Conservation (phyloP, 2,888 invertebrate genomes). For the Drosophila limbata region DNA sequence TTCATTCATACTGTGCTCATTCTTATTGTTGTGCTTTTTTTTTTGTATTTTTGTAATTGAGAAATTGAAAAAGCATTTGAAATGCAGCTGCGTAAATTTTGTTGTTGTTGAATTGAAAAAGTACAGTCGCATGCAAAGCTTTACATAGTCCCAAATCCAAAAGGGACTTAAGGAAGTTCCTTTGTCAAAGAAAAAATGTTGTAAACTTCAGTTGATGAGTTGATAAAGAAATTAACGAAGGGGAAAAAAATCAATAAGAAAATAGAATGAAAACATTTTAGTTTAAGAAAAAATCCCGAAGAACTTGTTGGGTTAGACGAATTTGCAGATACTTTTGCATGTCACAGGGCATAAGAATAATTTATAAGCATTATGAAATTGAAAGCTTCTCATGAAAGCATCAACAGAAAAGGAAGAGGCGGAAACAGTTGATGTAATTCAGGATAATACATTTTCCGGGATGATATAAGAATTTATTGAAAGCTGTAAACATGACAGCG, state of each 20-base stretch:
- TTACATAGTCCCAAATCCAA: constrained; percentile 6
- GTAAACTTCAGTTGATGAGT: constrained; percentile 6
- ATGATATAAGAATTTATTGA: background rate
- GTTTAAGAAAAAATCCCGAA: background rate
- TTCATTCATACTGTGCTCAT: constrained; percentile 15
- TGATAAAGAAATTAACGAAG: background rate
- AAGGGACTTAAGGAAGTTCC: background rate
- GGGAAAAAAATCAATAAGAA: too few relatives aligned
- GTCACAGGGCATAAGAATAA: background rate
- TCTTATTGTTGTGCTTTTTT: constrained; percentile 37
- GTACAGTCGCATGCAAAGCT: constrained; percentile 55
- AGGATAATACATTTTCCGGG: too few relatives aligned
- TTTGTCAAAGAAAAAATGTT: constrained; percentile 6
- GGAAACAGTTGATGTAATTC: too few relatives aligned
- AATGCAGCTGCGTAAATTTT: constrained; percentile 73
- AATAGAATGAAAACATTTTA: background rate
- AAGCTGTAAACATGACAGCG: background rate
- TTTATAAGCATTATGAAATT: too few relatives aligned
- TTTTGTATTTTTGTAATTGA: constrained; percentile 63
- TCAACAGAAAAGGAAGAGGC: too few relatives aligned
- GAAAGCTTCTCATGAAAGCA: too few relatives aligned
- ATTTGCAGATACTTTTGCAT: too few relatives aligned
- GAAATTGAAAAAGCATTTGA: constrained; percentile 63
- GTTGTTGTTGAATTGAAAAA: constrained; percentile 22
- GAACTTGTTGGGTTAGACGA: background rate